Conservation (phyloP, 2,113 vertebrate genomes). For the Cottus gobio region DNA sequence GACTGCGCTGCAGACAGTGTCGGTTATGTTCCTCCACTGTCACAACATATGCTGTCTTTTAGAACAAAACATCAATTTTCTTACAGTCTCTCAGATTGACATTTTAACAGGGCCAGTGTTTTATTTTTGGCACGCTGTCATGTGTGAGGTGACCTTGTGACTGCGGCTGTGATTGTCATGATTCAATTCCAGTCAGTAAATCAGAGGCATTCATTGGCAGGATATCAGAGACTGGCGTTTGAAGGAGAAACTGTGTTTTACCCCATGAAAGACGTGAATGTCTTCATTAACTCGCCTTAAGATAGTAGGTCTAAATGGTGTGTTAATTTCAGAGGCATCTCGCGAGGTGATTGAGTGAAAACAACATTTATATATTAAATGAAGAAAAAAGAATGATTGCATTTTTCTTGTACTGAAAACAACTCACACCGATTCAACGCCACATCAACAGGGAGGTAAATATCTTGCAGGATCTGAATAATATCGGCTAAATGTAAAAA, state of each 20-base stretch:
- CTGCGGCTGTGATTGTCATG: slow-evolving; percentile 40
- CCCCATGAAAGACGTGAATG: slow-evolving; percentile 1
- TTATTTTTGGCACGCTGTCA: slow-evolving; percentile 55
- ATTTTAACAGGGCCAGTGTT: slow-evolving; percentile 12
- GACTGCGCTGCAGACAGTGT: neutral
- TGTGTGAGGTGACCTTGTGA: slow-evolving; percentile 56
- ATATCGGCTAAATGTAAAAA: neutral
- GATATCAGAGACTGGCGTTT: slow-evolving; percentile 25
- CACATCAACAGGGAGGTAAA: neutral
- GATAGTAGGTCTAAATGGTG: slow-evolving; percentile 1
- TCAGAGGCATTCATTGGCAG: slow-evolving; percentile 24
- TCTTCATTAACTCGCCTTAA: slow-evolving; percentile 32
- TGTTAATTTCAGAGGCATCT: neutral
- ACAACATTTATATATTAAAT: slow-evolving; percentile 7
- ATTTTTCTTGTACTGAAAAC: neutral
- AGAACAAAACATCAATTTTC: neutral
- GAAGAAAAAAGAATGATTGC: neutral
- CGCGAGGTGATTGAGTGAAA: neutral
- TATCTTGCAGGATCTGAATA: neutral
- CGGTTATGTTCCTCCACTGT: neutral
- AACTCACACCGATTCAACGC: neutral
- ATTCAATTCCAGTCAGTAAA: slow-evolving; percentile 56
- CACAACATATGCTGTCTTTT: neutral
- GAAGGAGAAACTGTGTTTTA: neutral
- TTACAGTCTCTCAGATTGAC: neutral